phyloP scores from a whole-genome alignment of 2,113 vertebrate genomes.

The Puffinus mauretanicus region DNA sequence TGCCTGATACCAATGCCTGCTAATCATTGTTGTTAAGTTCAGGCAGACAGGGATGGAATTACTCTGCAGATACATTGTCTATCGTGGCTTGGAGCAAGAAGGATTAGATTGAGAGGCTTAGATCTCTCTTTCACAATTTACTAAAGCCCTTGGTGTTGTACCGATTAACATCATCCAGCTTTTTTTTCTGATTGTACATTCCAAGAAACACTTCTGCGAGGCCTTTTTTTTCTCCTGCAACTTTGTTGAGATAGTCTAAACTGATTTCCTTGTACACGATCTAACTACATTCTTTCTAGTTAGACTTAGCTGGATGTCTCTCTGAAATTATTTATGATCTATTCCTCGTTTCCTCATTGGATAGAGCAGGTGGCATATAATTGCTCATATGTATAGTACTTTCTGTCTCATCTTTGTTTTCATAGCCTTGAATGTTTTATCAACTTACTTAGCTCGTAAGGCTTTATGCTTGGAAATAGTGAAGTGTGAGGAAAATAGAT shows the following conservation, averaged over 20 bases:
- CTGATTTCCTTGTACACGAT: neutral
- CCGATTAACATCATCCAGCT: neutral
- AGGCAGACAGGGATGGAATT: neutral
- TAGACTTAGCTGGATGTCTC: neutral
- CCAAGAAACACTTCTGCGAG: neutral
- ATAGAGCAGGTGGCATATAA: neutral
- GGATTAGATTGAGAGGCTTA: neutral
- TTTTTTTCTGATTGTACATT: neutral
- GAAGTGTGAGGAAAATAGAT: neutral
- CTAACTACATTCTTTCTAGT: neutral
- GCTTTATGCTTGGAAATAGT: neutral
- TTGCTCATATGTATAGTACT: neutral
- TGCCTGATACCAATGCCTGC: neutral
- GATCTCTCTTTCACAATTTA: neutral
- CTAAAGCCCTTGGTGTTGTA: no score
- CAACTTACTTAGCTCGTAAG: neutral
- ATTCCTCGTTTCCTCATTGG: neutral
- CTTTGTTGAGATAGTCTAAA: neutral
- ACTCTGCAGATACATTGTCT: neutral
- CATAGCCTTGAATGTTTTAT: neutral
- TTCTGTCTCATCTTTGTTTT: neutral
- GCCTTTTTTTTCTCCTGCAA: neutral
- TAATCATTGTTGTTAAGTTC: neutral
- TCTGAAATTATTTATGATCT: neutral
- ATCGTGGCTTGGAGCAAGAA: neutral